A percentile compares a stretch with the other conserved stretches of the same genome.
Conservation (phyloP, 2,797 vertebrate genomes). For the Spatula versicolor region DNA sequence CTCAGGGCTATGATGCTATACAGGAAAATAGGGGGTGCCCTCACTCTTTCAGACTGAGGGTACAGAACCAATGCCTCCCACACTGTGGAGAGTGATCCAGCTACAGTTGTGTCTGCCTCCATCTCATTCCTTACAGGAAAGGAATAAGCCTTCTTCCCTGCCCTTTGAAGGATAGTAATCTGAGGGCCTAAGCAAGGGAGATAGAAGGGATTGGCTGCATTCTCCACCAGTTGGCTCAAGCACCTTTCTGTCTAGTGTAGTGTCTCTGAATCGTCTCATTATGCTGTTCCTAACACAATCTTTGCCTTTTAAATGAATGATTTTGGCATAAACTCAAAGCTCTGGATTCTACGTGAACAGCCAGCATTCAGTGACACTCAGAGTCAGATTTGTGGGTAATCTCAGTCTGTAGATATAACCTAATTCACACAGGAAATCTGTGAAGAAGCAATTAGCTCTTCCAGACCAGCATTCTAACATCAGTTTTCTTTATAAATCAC, state of each 20-base stretch:
- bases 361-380: background rate
- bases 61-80: background rate
- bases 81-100: background rate
- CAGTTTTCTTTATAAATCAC: background rate
- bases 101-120: background rate
- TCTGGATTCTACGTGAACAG: background rate
- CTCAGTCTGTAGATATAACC: background rate
- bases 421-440: background rate
- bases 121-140: background rate
- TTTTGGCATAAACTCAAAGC: background rate
- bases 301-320: background rate
- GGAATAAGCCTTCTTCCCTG: background rate
- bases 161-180: background rate
- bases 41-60: background rate
- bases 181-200: background rate
- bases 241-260: background rate
- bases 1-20: background rate
- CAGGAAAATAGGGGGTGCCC: background rate
- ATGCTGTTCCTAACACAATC: background rate
- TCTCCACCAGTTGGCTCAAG: background rate
- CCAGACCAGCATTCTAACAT: background rate
- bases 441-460: background rate
- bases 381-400: background rate
- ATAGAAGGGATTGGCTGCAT: background rate
- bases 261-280: background rate